A percentile compares a stretch with the other conserved stretches of the same genome.
Conservation (phyloP, 2,888 invertebrate genomes). For the Zootermopsis nevadensis region DNA sequence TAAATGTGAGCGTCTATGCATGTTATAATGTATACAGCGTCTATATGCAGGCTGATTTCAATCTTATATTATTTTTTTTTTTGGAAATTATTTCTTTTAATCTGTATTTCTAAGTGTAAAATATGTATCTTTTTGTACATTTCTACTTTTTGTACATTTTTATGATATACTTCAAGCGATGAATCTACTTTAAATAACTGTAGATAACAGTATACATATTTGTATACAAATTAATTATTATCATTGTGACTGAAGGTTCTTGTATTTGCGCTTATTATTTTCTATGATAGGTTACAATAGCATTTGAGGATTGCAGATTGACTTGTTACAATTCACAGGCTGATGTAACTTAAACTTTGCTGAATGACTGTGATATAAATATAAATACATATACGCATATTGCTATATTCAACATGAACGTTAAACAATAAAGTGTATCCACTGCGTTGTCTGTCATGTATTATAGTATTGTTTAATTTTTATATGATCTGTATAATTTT, state of each 20-base stretch:
- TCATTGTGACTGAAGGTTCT: background rate
- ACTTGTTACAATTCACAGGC: background rate
- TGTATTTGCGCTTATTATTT: background rate
- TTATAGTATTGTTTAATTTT: no score
- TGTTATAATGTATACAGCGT: background rate
- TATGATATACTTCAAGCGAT: background rate
- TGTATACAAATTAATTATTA: constrained; percentile 5
- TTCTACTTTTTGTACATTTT: constrained; percentile 40
- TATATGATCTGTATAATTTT: no score
- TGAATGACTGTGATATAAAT: background rate
- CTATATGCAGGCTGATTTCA: background rate
- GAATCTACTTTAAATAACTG: background rate
- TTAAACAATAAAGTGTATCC: no score
- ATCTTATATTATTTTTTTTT: constrained; percentile 10
- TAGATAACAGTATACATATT: constrained; percentile 10
- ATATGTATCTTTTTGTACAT: constrained; percentile 37
- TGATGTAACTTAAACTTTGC: no score
- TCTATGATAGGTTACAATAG: background rate
- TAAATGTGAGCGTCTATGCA: background rate
- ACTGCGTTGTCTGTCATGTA: no score
- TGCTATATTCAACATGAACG: no score
- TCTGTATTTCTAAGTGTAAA: background rate
- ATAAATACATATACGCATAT: no score
- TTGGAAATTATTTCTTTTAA: background rate
- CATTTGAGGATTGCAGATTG: background rate